Percentiles rank a stretch among this genome's conserved stretches.
phyloP scores from a whole-genome alignment of 2,888 invertebrate species.

The Dione vanillae region DNA sequence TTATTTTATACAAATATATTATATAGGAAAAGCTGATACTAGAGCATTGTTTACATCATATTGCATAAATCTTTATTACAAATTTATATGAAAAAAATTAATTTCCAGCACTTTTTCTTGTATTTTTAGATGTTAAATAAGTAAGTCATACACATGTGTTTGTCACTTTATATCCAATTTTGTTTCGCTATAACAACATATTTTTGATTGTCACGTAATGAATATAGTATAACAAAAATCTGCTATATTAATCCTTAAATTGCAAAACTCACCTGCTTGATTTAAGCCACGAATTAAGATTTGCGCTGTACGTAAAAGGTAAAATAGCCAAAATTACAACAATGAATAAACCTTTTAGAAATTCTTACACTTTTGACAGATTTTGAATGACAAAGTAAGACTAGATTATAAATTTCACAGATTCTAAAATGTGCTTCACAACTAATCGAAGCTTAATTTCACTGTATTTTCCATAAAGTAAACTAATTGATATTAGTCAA shows the following conservation, averaged over 20 bases:
- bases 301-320: not conserved
- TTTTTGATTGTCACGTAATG: not conserved
- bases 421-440: not conserved
- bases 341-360: slow-evolving; percentile 8
- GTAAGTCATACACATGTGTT: not conserved
- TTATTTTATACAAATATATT: too few species aligned
- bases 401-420: not conserved
- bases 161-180: not conserved
- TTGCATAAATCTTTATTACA: not conserved
- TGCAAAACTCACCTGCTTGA: slow-evolving; percentile 10
- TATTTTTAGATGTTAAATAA: not conserved
- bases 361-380: slow-evolving; percentile 24
- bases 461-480: too few species aligned
- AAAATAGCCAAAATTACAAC: slow-evolving; percentile 12
- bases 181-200: not conserved
- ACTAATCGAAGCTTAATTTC: too few species aligned
- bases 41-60: not conserved
- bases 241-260: not conserved
- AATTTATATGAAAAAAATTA: not conserved
- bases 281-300: not conserved
- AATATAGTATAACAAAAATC: not conserved
- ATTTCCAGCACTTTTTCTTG: not conserved
- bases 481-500: too few species aligned
- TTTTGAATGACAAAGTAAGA: slow-evolving; percentile 15
- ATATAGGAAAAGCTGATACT: too few species aligned